These are phyloP conservation scores for Eucidaris tribuloides DNA, from an alignment of 35 echinoderm and acorn worm species.

Conservation along the genomic window DNA sequence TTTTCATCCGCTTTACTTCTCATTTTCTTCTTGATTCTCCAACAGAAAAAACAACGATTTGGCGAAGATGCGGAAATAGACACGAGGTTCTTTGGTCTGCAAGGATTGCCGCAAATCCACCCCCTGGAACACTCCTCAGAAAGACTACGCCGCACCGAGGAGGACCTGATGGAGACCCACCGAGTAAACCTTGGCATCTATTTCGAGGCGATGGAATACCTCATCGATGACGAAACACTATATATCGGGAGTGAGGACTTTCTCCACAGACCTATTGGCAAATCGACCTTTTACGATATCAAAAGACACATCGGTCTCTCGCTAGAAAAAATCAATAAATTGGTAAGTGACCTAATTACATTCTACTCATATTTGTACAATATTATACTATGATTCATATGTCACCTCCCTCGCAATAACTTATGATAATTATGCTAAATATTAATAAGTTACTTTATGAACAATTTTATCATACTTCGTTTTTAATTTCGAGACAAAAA, in stretches of 20 bases:
- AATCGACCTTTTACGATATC: neutral
- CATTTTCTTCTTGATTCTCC: neutral
- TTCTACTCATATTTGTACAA: neutral
- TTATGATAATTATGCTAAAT: neutral
- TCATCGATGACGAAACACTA: slow-evolving; percentile 3
- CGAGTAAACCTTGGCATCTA: slow-evolving; percentile 8
- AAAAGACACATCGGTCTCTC: neutral
- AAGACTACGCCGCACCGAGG: neutral
- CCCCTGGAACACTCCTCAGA: neutral
- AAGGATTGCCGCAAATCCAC: neutral
- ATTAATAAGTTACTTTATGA: neutral
- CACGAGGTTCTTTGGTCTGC: neutral
- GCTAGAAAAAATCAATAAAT: neutral
- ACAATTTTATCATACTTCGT: neutral
- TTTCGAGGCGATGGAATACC: neutral
- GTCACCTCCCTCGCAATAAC: neutral
- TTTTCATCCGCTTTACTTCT: too few relatives aligned
- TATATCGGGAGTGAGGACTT: neutral
- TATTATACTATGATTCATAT: neutral
- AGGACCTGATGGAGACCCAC: slow-evolving; percentile 15
- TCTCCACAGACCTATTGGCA: neutral
- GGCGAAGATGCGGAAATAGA: neutral
- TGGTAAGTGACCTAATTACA: neutral
- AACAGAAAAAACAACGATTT: neutral
- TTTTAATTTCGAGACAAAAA: neutral